Evolutionary conservation across 1,140 invertebrate species (phyloP), one percentile per base, ranked within the genome.

Genomic region (Bilobella aurantiaca): DNA sequence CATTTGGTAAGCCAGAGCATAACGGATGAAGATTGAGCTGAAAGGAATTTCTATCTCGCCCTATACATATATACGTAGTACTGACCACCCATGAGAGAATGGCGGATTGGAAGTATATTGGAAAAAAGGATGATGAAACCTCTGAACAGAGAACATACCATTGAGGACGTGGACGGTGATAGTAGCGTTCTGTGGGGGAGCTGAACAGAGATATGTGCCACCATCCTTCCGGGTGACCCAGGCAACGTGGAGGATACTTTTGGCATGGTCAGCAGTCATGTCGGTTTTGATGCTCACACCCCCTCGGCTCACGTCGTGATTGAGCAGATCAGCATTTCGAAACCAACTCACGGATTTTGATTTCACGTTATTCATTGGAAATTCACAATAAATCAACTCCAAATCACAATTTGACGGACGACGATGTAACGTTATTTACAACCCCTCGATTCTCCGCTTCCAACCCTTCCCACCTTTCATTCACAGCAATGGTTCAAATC

Each of bases 131-230:
- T n/a, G n/a, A n/a, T n/a, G n/a, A n/a, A n/a, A n/a, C n/a, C n/a
- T n/a, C n/a, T n/a, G n/a, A n/a, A n/a, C n/a, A n/a, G n/a, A n/a
- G n/a, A n/a, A n/a, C n/a, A n/a, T n/a, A n/a, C n/a, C n/a, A n/a
- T 87, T 87, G 46, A 87, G 79, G 49, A 87, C 85, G 66, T 87
- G 86, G 34, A 87, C 85, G 34, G 86, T 81, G 60, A 87, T 83
- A 2, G 81, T 86, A 61, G 86, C 83, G 47, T 71, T 71, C 30
- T 66, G 69, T n/a, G 69, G 67, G 27, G 69, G 66, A 42, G 69
- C 64, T 53, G 69, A 68, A 58, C 66, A 71, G 23, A 71, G 64
- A 68, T 68, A 71, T 64, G 69, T 68, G 56, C 88, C 88, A 27
- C 85, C 86, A 76, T 90, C 87, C 60, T 80, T 79, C 74, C 85